A percentile compares a stretch with the other conserved stretches of the same genome.
Conservation (phyloP, 2,797 vertebrate species). For the Protonibea diacanthus region DNA sequence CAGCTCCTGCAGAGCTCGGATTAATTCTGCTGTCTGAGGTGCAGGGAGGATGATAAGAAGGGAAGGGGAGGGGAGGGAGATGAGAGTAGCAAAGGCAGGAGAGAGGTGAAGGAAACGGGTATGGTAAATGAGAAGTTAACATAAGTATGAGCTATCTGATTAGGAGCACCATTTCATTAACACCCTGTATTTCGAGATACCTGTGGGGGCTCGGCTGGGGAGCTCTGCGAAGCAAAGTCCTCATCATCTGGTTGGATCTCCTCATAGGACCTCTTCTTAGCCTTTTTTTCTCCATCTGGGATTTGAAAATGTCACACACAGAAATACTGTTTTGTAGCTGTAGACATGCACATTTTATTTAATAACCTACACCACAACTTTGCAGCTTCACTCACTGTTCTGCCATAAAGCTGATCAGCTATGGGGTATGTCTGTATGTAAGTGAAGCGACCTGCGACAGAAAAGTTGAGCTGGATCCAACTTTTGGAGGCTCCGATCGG, state of each 20-base stretch:
- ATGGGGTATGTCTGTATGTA: background rate
- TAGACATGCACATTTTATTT: too few relatives aligned
- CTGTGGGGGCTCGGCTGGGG: slow-evolving; percentile 94
- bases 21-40: slow-evolving; percentile 93
- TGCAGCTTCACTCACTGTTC: background rate
- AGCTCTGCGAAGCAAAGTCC: slow-evolving; percentile 91
- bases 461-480: too few relatives aligned
- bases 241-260: slow-evolving; percentile 93
- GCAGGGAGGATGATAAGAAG: background rate
- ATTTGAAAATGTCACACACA: slow-evolving; percentile 17
- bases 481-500: too few relatives aligned
- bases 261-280: slow-evolving; percentile 94
- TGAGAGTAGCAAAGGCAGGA: background rate
- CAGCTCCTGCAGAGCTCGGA: slow-evolving; percentile 97
- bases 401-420: background rate
- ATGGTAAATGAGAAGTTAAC: background rate
- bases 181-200: slow-evolving; percentile 55
- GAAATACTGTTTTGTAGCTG: too few relatives aligned
- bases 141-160: background rate
- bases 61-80: background rate
- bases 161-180: background rate
- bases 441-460: too few relatives aligned
- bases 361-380: background rate
- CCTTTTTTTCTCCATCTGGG: slow-evolving; percentile 93
- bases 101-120: background rate